Conservation (phyloP, 2,797 vertebrate species). For the Schizopygopsis malacanthus region DNA sequence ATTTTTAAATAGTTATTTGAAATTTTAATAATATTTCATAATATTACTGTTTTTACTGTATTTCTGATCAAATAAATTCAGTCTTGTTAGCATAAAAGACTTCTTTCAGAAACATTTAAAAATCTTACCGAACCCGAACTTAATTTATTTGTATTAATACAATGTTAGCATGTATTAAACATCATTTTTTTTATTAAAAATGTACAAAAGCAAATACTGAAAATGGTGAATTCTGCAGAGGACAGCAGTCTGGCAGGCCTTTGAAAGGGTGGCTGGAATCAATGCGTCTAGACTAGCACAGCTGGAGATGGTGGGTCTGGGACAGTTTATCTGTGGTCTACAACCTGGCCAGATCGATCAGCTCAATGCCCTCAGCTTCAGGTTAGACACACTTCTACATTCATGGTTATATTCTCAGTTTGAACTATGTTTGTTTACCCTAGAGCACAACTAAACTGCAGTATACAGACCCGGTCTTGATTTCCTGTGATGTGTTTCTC, state of each 20-base stretch:
- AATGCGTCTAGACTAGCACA: constrained; percentile 58
- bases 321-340: constrained; percentile 77
- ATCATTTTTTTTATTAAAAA: neutral
- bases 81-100: neutral
- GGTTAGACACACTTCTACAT: constrained; percentile 63
- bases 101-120: neutral
- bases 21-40: neutral
- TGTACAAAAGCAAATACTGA: neutral
- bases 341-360: constrained; percentile 62
- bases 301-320: constrained; percentile 68
- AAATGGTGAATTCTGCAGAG: constrained; percentile 62
- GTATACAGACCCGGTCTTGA: neutral
- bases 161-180: neutral
- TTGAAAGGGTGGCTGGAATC: constrained; percentile 56
- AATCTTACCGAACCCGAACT: neutral
- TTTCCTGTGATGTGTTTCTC: constrained; percentile 33
- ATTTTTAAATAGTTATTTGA: neutral
- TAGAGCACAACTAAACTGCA: neutral
- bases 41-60: neutral
- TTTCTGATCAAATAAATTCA: neutral
- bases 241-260: constrained; percentile 65
- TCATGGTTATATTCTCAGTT: neutral
- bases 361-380: constrained; percentile 67
- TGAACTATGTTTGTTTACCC: neutral
- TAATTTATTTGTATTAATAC: neutral